Conservation (phyloP, 2,888 invertebrate species). For the Cataglyphis albicans region DNA sequence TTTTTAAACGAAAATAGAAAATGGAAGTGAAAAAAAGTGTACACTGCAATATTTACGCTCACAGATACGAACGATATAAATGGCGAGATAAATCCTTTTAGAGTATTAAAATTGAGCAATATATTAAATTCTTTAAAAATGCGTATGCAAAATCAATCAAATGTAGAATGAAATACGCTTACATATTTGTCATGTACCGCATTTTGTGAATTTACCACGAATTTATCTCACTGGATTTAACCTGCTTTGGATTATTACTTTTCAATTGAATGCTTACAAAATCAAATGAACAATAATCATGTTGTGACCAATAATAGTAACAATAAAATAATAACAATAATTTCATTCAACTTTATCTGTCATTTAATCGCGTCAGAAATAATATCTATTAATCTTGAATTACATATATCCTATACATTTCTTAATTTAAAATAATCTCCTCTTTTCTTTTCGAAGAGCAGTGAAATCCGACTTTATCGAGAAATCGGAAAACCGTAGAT, state of each 20-base stretch:
- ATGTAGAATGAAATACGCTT: slow-evolving; percentile 12
- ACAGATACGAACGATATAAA: slow-evolving; percentile 14
- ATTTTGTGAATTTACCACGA: slow-evolving; percentile 18
- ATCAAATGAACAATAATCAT: neutral
- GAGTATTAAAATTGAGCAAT: slow-evolving; percentile 26
- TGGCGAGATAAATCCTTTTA: slow-evolving; percentile 28
- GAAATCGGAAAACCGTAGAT: neutral
- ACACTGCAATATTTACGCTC: neutral
- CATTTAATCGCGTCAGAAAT: slow-evolving; percentile 14
- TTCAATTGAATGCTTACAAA: neutral
- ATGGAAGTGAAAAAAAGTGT: neutral
- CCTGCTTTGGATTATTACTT: slow-evolving; percentile 15
- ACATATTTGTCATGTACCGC: neutral
- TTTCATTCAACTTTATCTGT: neutral
- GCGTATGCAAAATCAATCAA: slow-evolving; percentile 26
- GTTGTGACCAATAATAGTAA: neutral
- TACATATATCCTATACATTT: neutral
- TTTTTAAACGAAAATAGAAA: slow-evolving; percentile 8
- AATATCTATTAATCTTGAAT: neutral
- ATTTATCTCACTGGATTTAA: slow-evolving; percentile 36
- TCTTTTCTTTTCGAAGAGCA: neutral
- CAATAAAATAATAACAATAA: neutral
- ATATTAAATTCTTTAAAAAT: slow-evolving; percentile 33
- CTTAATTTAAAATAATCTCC: slow-evolving; percentile 8
- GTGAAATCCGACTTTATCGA: slow-evolving; percentile 8